These are phyloP conservation scores for Zaprionus lineosus DNA, from an alignment of 2,888 invertebrate genomes.

Conservation along the genomic window DNA sequence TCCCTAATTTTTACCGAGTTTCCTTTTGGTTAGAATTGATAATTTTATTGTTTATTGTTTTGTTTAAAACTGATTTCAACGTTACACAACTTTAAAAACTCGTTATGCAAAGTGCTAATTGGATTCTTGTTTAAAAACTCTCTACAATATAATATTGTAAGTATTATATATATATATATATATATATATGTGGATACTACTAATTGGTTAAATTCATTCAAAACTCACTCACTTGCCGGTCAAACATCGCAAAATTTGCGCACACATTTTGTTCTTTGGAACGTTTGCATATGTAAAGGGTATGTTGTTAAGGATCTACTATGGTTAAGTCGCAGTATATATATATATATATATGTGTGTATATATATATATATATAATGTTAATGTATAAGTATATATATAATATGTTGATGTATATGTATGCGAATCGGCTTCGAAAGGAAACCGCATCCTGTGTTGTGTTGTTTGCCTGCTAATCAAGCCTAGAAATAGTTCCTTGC, in stretches of 20 bases:
- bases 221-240: constrained; percentile 58
- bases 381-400: constrained; percentile 6
- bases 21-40: too few species aligned
- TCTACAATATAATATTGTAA: constrained; percentile 14
- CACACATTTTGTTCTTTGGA: constrained; percentile 42
- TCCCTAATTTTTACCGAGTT: neutral
- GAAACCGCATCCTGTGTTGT: constrained; percentile 25
- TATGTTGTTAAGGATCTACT: constrained; percentile 29
- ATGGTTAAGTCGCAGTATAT: constrained; percentile 9
- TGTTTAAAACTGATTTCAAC: constrained; percentile 22
- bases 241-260: constrained; percentile 12
- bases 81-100: constrained; percentile 16
- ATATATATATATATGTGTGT: constrained; percentile 10
- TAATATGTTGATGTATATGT: constrained; percentile 29
- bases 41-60: neutral
- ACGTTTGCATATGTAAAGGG: constrained; percentile 51
- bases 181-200: constrained; percentile 1
- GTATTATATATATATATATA: neutral
- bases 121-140: constrained; percentile 12
- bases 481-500: constrained; percentile 49
- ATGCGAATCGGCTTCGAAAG: constrained; percentile 25
- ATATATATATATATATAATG: constrained; percentile 16
- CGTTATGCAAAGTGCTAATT: neutral
- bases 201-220: constrained; percentile 57
- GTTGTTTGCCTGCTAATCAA: constrained; percentile 51